These are phyloP conservation scores for Ichneumoninae sp. DNA, from an alignment of 2,888 invertebrate species.

Conservation along the genomic window DNA sequence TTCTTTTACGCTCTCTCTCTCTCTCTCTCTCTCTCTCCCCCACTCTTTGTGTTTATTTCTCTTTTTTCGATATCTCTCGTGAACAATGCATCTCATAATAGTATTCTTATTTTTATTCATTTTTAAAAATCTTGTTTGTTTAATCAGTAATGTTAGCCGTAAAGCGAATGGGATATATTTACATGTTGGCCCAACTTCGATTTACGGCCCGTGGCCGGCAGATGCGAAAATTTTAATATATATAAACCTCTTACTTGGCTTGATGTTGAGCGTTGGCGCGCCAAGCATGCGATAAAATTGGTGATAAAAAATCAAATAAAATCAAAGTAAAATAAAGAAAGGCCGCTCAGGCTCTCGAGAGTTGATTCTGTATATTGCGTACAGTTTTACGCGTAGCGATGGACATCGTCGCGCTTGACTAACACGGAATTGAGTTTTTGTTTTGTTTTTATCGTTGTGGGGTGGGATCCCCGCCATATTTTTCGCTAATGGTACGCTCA, in stretches of 20 bases:
- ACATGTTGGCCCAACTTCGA: constrained; percentile 58
- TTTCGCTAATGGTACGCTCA: too few relatives aligned
- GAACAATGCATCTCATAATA: constrained; percentile 52
- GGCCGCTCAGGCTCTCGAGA: constrained; percentile 41
- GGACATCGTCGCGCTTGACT: constrained; percentile 34
- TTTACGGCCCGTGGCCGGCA: constrained; percentile 51
- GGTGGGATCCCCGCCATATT: background rate
- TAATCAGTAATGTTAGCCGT: constrained; percentile 59
- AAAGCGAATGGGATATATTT: constrained; percentile 61
- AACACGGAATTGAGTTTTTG: constrained; percentile 26
- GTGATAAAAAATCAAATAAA: background rate
- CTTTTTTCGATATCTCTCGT: constrained; percentile 11
- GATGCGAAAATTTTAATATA: constrained; percentile 45
- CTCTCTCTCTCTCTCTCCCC: constrained; percentile 5
- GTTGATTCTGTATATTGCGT: constrained; percentile 37
- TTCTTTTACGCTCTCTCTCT: constrained; percentile 21
- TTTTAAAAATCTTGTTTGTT: constrained; percentile 46
- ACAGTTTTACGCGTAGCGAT: constrained; percentile 46
- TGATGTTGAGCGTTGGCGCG: constrained; percentile 64
- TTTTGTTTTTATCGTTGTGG: constrained; percentile 3
- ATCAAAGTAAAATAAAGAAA: constrained; percentile 21
- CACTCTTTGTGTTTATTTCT: constrained; percentile 1
- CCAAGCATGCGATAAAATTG: constrained; percentile 56
- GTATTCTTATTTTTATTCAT: constrained; percentile 21
- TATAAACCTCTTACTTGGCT: constrained; percentile 53